Base-by-base conservation (phyloP, 1,140 invertebrate species). In the Drosophila lini region DNA sequence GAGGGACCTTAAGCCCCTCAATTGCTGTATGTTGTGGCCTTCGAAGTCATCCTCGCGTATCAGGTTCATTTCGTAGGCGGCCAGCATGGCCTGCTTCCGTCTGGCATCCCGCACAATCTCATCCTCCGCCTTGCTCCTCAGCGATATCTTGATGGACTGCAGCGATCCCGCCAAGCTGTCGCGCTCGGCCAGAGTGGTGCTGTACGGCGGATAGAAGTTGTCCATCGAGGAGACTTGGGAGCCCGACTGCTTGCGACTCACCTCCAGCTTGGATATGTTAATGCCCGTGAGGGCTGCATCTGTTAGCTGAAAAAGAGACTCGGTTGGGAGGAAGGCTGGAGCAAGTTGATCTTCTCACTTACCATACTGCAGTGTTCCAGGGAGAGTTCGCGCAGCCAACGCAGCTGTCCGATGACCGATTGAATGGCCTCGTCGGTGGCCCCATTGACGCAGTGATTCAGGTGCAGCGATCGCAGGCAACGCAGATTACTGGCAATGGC, bases 241-340 rank as follows among this genome's bases (percentile, higher is more conserved):
- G 22, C 57, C 78, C 0, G 67, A 71, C 38, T 71, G 69, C 44
- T 71, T 71, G 3, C 76, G 65, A 86, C 80, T 83, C 65, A 55
- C 78, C 61, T 85, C 77, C 40, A 86, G 89, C 83, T 74, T 93
- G 64, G 92, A 74, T 50, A 92, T 62, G 93, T 93, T 56, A 92
- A 95, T 94, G 42, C 95, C 94, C 36, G 94, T 95, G 3, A 96
- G 88, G 5, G 95, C 96, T 32, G 94, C 94, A 91, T 96, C 95
- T 11, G 94, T 94, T n/a, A 91, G 41, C 89, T 91, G 52, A 40
- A 52, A 13, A 1, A 1, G 16, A 0, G 25, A 8, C 3, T 22
- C n/a, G 34, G 5, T 22, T 13, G 3, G 19, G 1, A 16, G 31
- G 9, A 11, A n/a, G 10, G 9, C 9, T 28, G 6, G 3, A 19